phyloP scores from a whole-genome alignment of 2,888 invertebrate genomes.

The Hyles lineata region DNA sequence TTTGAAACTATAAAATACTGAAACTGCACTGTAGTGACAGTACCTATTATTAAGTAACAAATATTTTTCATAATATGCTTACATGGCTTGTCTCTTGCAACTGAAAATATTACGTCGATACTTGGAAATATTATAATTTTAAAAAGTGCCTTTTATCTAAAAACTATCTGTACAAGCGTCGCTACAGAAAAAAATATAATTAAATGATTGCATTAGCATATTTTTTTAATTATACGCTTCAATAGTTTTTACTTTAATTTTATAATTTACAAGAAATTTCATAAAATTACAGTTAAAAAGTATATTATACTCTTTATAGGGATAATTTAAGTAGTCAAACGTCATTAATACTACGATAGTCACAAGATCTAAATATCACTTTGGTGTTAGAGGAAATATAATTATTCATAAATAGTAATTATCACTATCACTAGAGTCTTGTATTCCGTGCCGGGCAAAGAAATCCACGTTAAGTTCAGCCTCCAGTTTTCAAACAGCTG shows the following conservation, averaged over 20 bases:
- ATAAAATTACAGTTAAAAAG: conserved; percentile 37
- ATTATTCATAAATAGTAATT: conserved; percentile 24
- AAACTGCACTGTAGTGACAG: not conserved
- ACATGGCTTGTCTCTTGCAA: not conserved
- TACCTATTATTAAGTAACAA: not conserved
- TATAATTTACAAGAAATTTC: conserved; percentile 37
- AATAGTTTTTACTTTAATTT: conserved; percentile 13
- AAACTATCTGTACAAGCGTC: conserved; percentile 20
- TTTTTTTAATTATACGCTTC: not conserved
- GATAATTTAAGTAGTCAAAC: conserved; percentile 45
- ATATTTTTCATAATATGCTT: not conserved
- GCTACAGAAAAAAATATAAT: conserved; percentile 12
- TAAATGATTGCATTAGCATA: conserved; percentile 8
- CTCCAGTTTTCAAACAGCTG: conserved; percentile 70
- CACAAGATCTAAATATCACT: conserved; percentile 72
- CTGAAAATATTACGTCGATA: not conserved
- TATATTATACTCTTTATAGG: conserved; percentile 35
- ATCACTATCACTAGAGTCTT: conserved; percentile 32
- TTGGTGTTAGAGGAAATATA: conserved; percentile 47
- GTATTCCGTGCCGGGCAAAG: conserved; percentile 25
- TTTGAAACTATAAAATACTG: not conserved
- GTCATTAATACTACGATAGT: conserved; percentile 46
- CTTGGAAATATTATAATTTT: not conserved
- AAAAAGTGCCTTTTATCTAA: conserved; percentile 18
- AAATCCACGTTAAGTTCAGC: conserved; percentile 23